phyloP scores from a whole-genome alignment of 2,888 invertebrate genomes.

The Drosophila parthenogenetica region DNA sequence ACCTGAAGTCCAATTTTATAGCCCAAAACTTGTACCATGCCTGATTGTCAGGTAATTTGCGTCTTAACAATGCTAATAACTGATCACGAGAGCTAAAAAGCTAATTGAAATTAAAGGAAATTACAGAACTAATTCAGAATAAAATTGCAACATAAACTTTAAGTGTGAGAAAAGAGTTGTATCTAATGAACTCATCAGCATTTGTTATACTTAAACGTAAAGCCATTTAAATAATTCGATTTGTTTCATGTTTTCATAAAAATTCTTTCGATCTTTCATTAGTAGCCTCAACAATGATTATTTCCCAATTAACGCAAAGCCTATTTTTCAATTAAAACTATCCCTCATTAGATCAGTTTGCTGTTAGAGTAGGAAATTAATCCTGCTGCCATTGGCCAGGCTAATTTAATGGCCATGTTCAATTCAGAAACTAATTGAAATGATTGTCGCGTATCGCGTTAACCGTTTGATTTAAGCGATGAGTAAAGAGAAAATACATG shows the following conservation, averaged over 20 bases:
- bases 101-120: slow-evolving; percentile 43
- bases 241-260: too few species aligned
- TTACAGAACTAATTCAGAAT: not conserved
- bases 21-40: slow-evolving; percentile 4
- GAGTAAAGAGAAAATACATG: slow-evolving; percentile 28
- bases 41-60: slow-evolving; percentile 46
- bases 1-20: slow-evolving; percentile 19
- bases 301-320: not conserved
- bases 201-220: too few species aligned
- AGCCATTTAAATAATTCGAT: too few species aligned
- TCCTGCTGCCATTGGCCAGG: slow-evolving; percentile 18
- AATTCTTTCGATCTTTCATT: not conserved
- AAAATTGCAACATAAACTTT: not conserved
- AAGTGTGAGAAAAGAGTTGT: not conserved
- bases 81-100: slow-evolving; percentile 23
- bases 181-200: not conserved
- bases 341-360: slow-evolving; percentile 9
- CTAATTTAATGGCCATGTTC: slow-evolving; percentile 54
- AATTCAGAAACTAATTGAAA: slow-evolving; percentile 65
- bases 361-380: not conserved
- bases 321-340: not conserved
- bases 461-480: slow-evolving; percentile 68
- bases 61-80: slow-evolving; percentile 24
- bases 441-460: slow-evolving; percentile 66
- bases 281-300: slow-evolving; percentile 2